phyloP scores from a whole-genome alignment of 2,888 invertebrate species.

The Gymnocheta viridis region DNA sequence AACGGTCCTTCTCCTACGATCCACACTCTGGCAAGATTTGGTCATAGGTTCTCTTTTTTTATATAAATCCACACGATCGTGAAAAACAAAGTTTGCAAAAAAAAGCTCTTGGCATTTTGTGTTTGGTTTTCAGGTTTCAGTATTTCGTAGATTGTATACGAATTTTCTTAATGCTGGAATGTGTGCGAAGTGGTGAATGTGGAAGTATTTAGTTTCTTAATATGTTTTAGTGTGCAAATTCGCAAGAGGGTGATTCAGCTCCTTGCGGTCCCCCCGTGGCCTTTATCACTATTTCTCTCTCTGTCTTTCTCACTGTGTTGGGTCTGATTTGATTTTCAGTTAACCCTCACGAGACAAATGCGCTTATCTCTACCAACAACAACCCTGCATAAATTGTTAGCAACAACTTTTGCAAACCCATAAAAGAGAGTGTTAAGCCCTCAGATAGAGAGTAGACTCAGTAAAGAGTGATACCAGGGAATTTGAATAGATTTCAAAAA shows the following conservation, averaged over 20 bases:
- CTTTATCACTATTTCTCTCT: neutral
- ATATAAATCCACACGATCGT: slow-evolving; percentile 19
- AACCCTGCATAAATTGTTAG: slow-evolving; percentile 56
- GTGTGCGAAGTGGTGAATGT: slow-evolving; percentile 38
- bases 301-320: slow-evolving; percentile 3
- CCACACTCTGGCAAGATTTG: slow-evolving; percentile 41
- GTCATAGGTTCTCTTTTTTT: slow-evolving; percentile 16
- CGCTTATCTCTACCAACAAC: slow-evolving; percentile 59
- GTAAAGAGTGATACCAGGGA: slow-evolving; percentile 6
- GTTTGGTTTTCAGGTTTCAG: slow-evolving; percentile 14
- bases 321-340: slow-evolving; percentile 44
- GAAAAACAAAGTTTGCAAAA: slow-evolving; percentile 42
- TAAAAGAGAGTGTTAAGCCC: slow-evolving; percentile 10
- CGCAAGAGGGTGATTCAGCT: slow-evolving; percentile 68
- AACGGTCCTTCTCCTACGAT: slow-evolving; percentile 59
- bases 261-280: neutral
- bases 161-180: slow-evolving; percentile 62
- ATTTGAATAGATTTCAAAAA: slow-evolving; percentile 27
- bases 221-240: slow-evolving; percentile 78
- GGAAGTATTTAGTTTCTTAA: slow-evolving; percentile 75
- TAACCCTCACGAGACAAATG: slow-evolving; percentile 68
- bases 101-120: slow-evolving; percentile 18
- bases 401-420: slow-evolving; percentile 53
- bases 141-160: neutral
- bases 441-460: neutral